phyloP scores from a whole-genome alignment of 2,888 invertebrate genomes.

The Netelia fuscicornis region DNA sequence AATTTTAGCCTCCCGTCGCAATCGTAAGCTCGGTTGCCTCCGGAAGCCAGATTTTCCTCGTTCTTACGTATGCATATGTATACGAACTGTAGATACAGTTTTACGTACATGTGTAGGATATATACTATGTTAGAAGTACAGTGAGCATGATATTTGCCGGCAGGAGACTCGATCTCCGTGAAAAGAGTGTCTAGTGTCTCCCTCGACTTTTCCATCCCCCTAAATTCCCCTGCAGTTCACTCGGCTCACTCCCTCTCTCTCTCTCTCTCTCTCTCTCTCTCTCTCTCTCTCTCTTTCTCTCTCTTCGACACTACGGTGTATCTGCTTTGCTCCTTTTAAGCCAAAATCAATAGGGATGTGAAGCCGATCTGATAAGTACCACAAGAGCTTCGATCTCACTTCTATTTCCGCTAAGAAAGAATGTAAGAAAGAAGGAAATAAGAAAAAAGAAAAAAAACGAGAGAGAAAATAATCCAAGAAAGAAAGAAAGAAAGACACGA shows the following conservation, averaged over 20 bases:
- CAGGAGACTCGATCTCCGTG: constrained; percentile 53
- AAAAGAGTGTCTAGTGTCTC: constrained; percentile 68
- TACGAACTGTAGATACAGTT: constrained; percentile 21
- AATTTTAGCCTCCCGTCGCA: constrained; percentile 55
- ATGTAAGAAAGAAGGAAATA: constrained; percentile 34
- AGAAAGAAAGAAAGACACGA: not conserved
- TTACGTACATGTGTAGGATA: constrained; percentile 7
- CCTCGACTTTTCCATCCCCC: constrained; percentile 59
- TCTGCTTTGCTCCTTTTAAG: constrained; percentile 65
- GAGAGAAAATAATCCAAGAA: constrained; percentile 15
- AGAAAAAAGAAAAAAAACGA: constrained; percentile 12
- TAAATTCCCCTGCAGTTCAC: constrained; percentile 22
- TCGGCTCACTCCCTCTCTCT: constrained; percentile 6
- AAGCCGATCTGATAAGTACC: constrained; percentile 68
- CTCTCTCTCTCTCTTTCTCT: constrained; percentile 2
- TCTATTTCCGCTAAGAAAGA: constrained; percentile 38
- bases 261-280: not conserved
- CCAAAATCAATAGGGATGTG: constrained; percentile 68
- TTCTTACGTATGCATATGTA: constrained; percentile 28
- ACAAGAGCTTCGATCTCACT: constrained; percentile 45
- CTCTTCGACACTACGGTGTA: constrained; percentile 36
- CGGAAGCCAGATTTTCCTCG: constrained; percentile 29
- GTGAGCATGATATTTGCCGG: constrained; percentile 32
- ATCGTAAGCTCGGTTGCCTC: constrained; percentile 60
- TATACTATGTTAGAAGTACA: not conserved